phyloP scores from a whole-genome alignment of 2,797 vertebrate species.

The Amazona ochrocephala region DNA sequence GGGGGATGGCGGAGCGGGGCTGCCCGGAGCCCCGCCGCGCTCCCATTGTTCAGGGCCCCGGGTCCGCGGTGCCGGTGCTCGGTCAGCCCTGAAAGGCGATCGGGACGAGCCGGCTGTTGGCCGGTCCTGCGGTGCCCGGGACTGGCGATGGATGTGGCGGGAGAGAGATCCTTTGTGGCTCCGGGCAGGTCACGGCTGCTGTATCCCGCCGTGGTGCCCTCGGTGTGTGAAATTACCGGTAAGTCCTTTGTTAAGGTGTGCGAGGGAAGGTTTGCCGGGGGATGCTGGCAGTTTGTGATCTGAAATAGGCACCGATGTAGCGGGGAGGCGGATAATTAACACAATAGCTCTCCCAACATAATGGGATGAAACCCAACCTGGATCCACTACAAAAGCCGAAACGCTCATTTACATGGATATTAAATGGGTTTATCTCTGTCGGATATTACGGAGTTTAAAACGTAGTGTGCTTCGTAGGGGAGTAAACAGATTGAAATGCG shows the following conservation, averaged over 20 bases:
- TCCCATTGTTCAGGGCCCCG: constrained; percentile 79
- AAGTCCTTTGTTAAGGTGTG: constrained; percentile 74
- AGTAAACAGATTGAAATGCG: constrained; percentile 42
- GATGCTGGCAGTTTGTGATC: constrained; percentile 35
- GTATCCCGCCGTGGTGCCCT: constrained; percentile 52
- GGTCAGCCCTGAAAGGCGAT: constrained; percentile 43
- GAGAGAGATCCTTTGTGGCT: constrained; percentile 66
- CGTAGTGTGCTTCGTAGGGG: constrained; percentile 20
- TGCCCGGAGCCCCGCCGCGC: constrained; percentile 73
- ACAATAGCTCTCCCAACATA: constrained; percentile 55
- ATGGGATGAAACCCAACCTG: constrained; percentile 60
- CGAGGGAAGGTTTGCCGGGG: constrained; percentile 29
- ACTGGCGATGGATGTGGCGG: constrained; percentile 15
- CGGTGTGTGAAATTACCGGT: constrained; percentile 61
- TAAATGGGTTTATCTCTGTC: constrained; percentile 63
- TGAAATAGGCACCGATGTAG: not conserved
- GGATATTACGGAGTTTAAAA: constrained; percentile 68
- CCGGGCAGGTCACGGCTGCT: constrained; percentile 65
- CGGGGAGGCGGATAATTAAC: not conserved
- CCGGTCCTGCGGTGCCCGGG: not conserved
- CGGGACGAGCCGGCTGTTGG: not conserved
- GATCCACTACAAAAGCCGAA: not conserved
- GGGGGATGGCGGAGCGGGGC: constrained; percentile 64
- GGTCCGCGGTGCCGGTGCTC: constrained; percentile 21
- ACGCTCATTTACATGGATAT: constrained; percentile 71